Conservation (phyloP, 2,888 invertebrate species). For the Acronicta leporina region DNA sequence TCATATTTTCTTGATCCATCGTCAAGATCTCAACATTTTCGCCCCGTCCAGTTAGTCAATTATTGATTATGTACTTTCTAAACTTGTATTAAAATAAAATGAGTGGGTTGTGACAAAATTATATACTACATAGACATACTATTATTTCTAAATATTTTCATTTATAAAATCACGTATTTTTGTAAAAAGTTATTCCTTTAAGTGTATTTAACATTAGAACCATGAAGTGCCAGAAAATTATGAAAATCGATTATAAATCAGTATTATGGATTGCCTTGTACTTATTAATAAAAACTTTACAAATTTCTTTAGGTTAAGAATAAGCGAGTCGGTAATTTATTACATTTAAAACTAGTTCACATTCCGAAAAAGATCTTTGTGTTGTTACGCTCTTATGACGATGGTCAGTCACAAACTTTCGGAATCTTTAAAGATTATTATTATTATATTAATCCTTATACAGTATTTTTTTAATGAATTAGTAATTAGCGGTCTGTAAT, state of each 20-base stretch:
- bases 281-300: constrained; percentile 59
- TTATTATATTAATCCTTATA: constrained; percentile 54
- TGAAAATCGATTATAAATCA: constrained; percentile 60
- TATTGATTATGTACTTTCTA: constrained; percentile 34
- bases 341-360: constrained; percentile 40
- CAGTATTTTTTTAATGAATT: constrained; percentile 44
- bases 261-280: constrained; percentile 68
- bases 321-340: constrained; percentile 47
- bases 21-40: constrained; percentile 49
- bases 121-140: constrained; percentile 49
- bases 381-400: constrained; percentile 35
- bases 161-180: constrained; percentile 48
- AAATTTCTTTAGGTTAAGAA: constrained; percentile 53
- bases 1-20: constrained; percentile 41
- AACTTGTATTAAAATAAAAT: constrained; percentile 27
- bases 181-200: constrained; percentile 56
- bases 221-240: constrained; percentile 64
- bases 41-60: constrained; percentile 64
- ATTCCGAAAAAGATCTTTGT: constrained; percentile 44
- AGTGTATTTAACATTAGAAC: constrained; percentile 55
- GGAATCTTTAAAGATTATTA: constrained; percentile 34
- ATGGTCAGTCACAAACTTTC: constrained; percentile 52
- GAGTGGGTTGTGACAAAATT: constrained; percentile 29
- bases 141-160: constrained; percentile 51
- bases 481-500: constrained; percentile 53